Percentiles rank a stretch among this genome's conserved stretches.
These are phyloP conservation scores for Marronus borbonicus DNA, from an alignment of 2,888 invertebrate species.

Conservation along the genomic window DNA sequence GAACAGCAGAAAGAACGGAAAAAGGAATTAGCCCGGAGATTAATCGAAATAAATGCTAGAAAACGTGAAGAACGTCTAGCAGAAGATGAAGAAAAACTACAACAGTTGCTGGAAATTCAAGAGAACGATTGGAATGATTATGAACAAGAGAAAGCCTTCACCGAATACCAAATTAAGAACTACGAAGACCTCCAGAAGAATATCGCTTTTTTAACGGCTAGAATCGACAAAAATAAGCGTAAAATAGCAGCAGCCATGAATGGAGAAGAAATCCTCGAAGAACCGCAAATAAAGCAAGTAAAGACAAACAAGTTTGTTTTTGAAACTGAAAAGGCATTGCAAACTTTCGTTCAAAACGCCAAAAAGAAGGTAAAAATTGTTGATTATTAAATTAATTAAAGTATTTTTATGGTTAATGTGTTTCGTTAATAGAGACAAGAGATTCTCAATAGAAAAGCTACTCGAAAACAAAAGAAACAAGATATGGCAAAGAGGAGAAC, in stretches of 20 bases:
- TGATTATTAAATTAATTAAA: conserved; percentile 26
- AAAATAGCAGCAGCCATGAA: conserved; percentile 82
- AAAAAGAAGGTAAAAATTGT: conserved; percentile 76
- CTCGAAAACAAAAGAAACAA: conserved; percentile 84
- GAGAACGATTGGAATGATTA: conserved; percentile 71
- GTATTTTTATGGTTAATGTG: not conserved
- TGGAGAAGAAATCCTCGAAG: conserved; percentile 74
- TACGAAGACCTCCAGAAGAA: conserved; percentile 86
- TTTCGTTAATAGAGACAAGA: conserved; percentile 74
- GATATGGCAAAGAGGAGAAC: conserved; percentile 93
- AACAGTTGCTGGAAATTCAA: conserved; percentile 82
- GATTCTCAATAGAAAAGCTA: conserved; percentile 80
- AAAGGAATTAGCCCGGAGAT: conserved; percentile 86
- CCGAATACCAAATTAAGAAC: conserved; percentile 82
- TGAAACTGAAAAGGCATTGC: conserved; percentile 67
- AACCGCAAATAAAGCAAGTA: conserved; percentile 68
- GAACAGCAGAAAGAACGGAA: conserved; percentile 92
- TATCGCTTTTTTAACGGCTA: conserved; percentile 79
- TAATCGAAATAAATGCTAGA: conserved; percentile 91
- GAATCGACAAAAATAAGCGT: conserved; percentile 84
- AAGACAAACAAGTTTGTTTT: conserved; percentile 69
- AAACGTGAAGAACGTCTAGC: conserved; percentile 90
- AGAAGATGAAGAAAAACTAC: conserved; percentile 90
- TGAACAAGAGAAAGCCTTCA: conserved; percentile 74
- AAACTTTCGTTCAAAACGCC: conserved; percentile 73